Conservation (phyloP, 2,797 vertebrate species). For the Argyrosomus regius region DNA sequence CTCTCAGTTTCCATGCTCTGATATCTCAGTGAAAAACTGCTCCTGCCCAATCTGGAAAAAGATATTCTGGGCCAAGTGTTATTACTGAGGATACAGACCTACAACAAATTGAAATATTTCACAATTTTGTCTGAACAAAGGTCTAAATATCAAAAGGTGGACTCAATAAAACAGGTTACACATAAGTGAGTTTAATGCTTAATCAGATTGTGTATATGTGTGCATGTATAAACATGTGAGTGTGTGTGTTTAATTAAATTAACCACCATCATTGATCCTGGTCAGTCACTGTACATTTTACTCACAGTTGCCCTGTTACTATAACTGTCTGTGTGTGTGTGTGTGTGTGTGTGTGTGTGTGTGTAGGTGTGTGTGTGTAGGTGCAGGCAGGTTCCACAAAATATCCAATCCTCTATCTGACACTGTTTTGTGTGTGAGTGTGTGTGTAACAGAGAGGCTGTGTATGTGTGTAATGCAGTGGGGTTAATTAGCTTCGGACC, state of each 20-base stretch:
- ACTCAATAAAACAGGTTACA: neutral
- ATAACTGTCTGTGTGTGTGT: conserved; percentile 1
- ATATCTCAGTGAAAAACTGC: conserved; percentile 10
- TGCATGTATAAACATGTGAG: neutral
- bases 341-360: too few relatives aligned
- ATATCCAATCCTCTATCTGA: too few relatives aligned
- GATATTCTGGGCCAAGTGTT: neutral
- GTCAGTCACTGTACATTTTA: neutral
- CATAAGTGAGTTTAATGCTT: neutral
- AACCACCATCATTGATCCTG: conserved; percentile 26
- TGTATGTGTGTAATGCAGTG: conserved; percentile 64
- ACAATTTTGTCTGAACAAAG: neutral
- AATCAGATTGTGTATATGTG: neutral
- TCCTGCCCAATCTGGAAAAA: neutral
- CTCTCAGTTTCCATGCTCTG: neutral
- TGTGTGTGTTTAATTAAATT: conserved; percentile 28
- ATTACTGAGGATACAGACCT: neutral
- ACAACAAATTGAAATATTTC: neutral
- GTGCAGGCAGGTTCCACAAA: too few relatives aligned
- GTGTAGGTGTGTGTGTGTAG: too few relatives aligned
- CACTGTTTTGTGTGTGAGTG: neutral
- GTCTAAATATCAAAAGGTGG: neutral
- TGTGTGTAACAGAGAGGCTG: conserved; percentile 37
- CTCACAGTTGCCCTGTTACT: conserved; percentile 9
- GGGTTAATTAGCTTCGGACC: conserved; percentile 84